These are phyloP conservation scores for Asobara japonica DNA, from an alignment of 1,140 invertebrate species.

Conservation along the genomic window DNA sequence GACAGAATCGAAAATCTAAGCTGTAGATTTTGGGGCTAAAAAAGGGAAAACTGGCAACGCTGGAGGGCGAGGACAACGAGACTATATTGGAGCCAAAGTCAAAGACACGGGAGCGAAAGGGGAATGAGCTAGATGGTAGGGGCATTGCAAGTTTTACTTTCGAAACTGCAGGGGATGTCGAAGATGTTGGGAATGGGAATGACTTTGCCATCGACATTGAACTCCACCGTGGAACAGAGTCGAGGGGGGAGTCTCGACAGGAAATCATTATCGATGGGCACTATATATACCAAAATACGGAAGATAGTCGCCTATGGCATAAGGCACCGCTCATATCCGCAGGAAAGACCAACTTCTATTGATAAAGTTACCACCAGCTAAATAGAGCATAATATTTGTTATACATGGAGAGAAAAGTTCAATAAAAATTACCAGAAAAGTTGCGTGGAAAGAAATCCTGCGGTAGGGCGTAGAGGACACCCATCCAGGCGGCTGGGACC, in stretches of 20 bases:
- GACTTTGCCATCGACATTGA: conserved; percentile 11
- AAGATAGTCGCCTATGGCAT: neutral
- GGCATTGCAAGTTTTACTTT: conserved; percentile 5
- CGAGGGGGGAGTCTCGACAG: conserved; percentile 1
- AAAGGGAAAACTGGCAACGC: no score
- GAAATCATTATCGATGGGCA: conserved; percentile 4
- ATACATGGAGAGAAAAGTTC: no score
- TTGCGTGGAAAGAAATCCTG: no score
- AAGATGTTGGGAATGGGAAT: conserved; percentile 1
- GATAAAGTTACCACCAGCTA: neutral
- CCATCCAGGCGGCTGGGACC: no score
- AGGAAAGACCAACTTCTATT: neutral
- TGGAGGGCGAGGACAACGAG: neutral
- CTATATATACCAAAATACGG: conserved; percentile 4
- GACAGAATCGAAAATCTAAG: no score
- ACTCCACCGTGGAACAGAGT: neutral
- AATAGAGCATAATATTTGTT: neutral
- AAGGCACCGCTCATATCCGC: neutral
- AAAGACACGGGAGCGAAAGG: conserved; percentile 2
- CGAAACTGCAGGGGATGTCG: neutral
- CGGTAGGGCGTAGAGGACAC: no score
- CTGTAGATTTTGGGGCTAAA: no score
- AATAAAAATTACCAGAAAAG: no score
- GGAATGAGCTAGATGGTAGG: neutral
- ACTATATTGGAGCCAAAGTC: conserved; percentile 3